Evolutionary conservation across 2,888 invertebrate species (phyloP).

Genomic region (Pyrrhosoma nymphula): DNA sequence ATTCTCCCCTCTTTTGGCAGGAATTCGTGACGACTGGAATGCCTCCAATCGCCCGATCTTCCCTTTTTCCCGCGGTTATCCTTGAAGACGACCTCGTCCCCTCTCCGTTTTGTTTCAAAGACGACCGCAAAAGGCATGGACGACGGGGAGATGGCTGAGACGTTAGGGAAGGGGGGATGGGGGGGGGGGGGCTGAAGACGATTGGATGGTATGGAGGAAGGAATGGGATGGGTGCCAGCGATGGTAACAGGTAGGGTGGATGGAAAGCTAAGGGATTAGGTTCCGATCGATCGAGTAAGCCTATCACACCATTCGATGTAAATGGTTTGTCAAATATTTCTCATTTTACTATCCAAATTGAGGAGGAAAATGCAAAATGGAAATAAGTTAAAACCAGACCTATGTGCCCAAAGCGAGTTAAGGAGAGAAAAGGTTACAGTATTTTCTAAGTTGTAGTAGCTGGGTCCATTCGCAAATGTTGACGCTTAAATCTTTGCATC

Average conservation of each 20-base stretch:
- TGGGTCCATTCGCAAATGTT: too few species aligned
- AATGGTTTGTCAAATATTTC: too few species aligned
- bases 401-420: too few species aligned
- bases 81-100: not conserved
- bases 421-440: too few species aligned
- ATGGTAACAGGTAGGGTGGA: not conserved
- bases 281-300: not conserved
- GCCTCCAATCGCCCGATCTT: conserved; percentile 47
- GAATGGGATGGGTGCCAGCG: not conserved
- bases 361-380: too few species aligned
- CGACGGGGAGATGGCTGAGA: not conserved
- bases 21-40: conserved; percentile 41
- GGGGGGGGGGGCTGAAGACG: too few species aligned
- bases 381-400: too few species aligned
- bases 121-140: not conserved
- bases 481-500: too few species aligned
- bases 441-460: too few species aligned
- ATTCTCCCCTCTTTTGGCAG: conserved; percentile 14
- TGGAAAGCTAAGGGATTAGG: too few species aligned
- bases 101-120: not conserved
- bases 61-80: not conserved
- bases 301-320: too few species aligned
- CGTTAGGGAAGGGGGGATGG: not conserved
- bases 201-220: not conserved
- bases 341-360: too few species aligned